Base-by-base conservation (phyloP, 53 echinoderm and acorn worm genomes). In the Echinometra lucunter region DNA sequence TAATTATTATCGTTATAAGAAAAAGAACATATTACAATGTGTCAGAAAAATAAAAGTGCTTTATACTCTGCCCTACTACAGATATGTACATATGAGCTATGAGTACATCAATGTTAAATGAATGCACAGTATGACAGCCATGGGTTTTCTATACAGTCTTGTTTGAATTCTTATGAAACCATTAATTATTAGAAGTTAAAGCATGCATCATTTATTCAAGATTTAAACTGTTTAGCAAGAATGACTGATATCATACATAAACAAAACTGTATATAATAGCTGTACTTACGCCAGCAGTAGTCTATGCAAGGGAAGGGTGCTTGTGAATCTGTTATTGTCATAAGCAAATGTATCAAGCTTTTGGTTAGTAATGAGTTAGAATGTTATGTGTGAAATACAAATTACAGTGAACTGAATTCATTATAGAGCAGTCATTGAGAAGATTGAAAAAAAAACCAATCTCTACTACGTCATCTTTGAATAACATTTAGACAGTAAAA, bases 211-310 rank as follows among this genome's bases (percentile, higher is more conserved):
- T 72, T 53, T 11, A 53, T 53, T 53, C 53, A 32, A 30, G 34
- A 9, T 6, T 34, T 30, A 28, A 72, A 30, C 12, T 72, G 13
- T 34, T 12, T 16, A 32, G 10, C 6, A 2, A 30, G 12, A 72
- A 32, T 32, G 35, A 12, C 30, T 72, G 35, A 34, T 34, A 72
- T 34, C 35, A 72, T 34, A 70, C 34, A 70, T 4, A 8, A 16
- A 23, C 17, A 12, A 63, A 12, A 16, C n/a, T 15, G 15, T 58
- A 58, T 3, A 47, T 49, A 85, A 44, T 47, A 47, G 45, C 85
- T 47, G 89, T 97, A 97, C 97, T 97, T 93, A 97, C 97, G 92
- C 96, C 95, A 95, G 94, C 97, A 97, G 82, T 97, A 97, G 58
- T 96, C 95, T 88, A 91, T 91, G 94, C 97, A 97, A 49, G 95